A percentile compares a stretch with the other conserved stretches of the same genome.
Conservation (phyloP, 2,797 vertebrate genomes). For the Notolabrus celidotus region DNA sequence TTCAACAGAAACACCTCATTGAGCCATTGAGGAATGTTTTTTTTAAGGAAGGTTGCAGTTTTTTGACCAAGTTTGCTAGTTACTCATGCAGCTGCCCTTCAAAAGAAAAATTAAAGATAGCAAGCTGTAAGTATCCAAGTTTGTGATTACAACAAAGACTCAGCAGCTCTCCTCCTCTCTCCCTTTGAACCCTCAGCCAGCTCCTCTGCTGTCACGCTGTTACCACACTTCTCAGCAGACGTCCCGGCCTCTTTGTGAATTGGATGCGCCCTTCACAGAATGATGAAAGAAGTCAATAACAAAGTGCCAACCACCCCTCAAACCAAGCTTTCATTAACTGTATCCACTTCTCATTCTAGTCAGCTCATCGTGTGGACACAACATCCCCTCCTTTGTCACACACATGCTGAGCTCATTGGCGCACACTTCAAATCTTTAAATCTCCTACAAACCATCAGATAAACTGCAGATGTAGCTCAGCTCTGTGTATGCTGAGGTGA, state of each 20-base stretch:
- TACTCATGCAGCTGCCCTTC: too few species aligned
- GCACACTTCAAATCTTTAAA: slow-evolving; percentile 49
- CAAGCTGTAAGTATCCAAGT: too few species aligned
- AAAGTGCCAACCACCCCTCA: not conserved
- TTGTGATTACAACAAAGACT: too few species aligned
- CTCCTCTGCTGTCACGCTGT: slow-evolving; percentile 8
- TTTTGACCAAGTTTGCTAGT: too few species aligned
- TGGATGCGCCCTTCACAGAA: slow-evolving; percentile 4
- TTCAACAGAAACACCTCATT: too few species aligned
- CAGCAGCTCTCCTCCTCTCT: too few species aligned
- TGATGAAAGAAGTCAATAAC: slow-evolving; percentile 14
- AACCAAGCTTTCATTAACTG: slow-evolving; percentile 3
- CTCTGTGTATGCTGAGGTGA: slow-evolving; percentile 46
- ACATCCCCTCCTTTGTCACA: slow-evolving; percentile 49
- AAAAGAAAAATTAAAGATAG: too few species aligned
- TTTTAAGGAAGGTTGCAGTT: too few species aligned
- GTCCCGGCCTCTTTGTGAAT: not conserved
- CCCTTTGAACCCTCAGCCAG: slow-evolving; percentile 1
- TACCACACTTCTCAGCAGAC: too few species aligned
- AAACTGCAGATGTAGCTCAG: slow-evolving; percentile 66
- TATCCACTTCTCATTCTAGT: slow-evolving; percentile 16
- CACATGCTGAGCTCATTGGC: slow-evolving; percentile 35
- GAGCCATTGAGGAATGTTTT: too few species aligned
- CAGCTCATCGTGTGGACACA: slow-evolving; percentile 37
- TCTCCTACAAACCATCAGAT: slow-evolving; percentile 64